Conservation (phyloP, 2,888 invertebrate species). For the Adela reaumurella region DNA sequence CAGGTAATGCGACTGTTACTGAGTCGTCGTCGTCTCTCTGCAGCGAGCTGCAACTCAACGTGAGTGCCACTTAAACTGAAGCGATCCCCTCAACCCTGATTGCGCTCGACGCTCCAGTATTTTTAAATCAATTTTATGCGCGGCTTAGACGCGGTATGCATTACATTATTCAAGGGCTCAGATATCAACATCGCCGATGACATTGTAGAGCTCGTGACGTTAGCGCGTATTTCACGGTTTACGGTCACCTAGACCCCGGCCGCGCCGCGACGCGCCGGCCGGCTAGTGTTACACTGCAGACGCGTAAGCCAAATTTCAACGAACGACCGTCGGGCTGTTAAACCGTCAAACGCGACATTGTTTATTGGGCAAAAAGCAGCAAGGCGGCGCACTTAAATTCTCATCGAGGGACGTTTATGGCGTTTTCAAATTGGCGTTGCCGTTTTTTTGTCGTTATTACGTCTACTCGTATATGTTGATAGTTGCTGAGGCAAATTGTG, state of each 20-base stretch:
- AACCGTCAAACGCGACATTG: background rate
- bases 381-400: constrained; percentile 23
- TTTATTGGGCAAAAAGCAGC: background rate
- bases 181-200: too few species aligned
- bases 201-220: background rate
- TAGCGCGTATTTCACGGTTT: background rate
- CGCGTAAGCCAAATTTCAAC: background rate
- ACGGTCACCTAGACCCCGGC: background rate
- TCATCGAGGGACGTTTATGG: constrained; percentile 24
- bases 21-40: too few species aligned
- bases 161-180: too few species aligned
- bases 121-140: too few species aligned
- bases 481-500: constrained; percentile 31
- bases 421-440: constrained; percentile 19
- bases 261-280: too few species aligned
- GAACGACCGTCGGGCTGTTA: background rate
- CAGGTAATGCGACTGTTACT: too few species aligned
- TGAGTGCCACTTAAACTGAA: too few species aligned
- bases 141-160: too few species aligned
- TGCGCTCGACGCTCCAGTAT: too few species aligned
- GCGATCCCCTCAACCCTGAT: too few species aligned
- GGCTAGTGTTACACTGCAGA: background rate
- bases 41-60: too few species aligned
- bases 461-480: constrained; percentile 12
- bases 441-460: constrained; percentile 16